These are phyloP conservation scores for Nemotelus nigrinus DNA, from an alignment of 2,888 invertebrate genomes.

Conservation along the genomic window DNA sequence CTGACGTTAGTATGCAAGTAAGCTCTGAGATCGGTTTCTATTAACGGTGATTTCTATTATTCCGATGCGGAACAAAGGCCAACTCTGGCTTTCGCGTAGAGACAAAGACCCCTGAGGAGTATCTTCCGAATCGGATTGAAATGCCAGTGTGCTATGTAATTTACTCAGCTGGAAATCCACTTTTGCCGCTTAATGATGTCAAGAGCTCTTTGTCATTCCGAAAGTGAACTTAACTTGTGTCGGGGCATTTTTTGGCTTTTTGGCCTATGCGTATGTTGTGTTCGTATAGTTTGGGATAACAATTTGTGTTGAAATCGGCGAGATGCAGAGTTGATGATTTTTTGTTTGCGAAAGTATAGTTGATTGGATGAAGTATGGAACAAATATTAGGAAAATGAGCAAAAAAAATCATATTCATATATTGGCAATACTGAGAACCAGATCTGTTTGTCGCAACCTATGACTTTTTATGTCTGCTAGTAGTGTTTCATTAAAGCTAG, in stretches of 20 bases:
- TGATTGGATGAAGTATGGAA: no score
- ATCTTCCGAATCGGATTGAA: constrained; percentile 47
- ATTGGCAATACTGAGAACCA: no score
- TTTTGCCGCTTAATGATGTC: constrained; percentile 50
- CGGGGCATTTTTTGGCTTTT: neutral
- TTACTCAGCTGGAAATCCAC: constrained; percentile 52
- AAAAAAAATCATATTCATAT: no score
- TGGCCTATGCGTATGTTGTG: neutral
- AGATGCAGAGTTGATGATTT: no score
- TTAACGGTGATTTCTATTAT: constrained; percentile 32
- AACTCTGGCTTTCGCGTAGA: constrained; percentile 28
- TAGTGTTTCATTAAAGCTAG: no score
- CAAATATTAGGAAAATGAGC: no score
- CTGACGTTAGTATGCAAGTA: neutral
- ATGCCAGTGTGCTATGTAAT: constrained; percentile 48
- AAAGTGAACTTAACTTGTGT: constrained; percentile 19
- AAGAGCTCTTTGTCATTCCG: constrained; percentile 46
- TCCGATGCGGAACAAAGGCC: constrained; percentile 16
- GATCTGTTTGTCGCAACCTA: no score
- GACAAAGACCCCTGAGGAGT: constrained; percentile 49
- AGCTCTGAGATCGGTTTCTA: neutral
- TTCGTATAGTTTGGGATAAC: neutral
- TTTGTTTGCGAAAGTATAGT: no score
- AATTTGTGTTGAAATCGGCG: constrained; percentile 4
- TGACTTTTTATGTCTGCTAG: no score